phyloP scores from a whole-genome alignment of 2,888 invertebrate genomes.

The Synergus japonicus region DNA sequence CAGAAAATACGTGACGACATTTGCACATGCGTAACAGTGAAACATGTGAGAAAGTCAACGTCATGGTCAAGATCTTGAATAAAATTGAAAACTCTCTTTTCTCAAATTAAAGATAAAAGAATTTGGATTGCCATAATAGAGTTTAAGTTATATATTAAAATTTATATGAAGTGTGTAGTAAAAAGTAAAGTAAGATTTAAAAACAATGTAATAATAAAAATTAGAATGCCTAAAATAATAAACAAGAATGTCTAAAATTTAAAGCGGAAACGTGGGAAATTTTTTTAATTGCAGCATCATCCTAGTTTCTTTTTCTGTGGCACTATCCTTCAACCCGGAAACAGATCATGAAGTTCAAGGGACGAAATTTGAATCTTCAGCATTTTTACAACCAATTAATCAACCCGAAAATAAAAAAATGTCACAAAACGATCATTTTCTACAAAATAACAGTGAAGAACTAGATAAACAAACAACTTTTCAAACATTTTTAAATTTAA shows the following conservation, averaged over 20 bases:
- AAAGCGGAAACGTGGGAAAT: too few relatives aligned
- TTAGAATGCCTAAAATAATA: not conserved
- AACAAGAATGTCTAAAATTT: not conserved
- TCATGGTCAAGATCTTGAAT: not conserved
- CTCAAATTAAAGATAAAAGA: not conserved
- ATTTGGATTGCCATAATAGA: not conserved
- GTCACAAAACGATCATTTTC: not conserved
- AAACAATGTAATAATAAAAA: not conserved
- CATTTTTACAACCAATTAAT: not conserved
- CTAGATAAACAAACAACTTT: too few relatives aligned
- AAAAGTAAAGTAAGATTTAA: not conserved
- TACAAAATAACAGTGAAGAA: not conserved
- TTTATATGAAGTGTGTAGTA: not conserved
- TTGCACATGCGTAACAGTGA: not conserved
- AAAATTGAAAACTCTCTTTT: not conserved
- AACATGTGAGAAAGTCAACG: not conserved
- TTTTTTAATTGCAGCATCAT: conserved; percentile 52
- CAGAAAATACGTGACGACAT: not conserved
- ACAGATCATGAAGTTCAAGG: conserved; percentile 14
- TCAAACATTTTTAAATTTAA: not conserved
- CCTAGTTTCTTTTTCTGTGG: conserved; percentile 53
- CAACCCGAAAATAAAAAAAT: not conserved
- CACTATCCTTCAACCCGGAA: conserved; percentile 35
- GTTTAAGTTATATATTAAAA: not conserved
- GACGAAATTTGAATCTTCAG: conserved; percentile 17